phyloP scores from a whole-genome alignment of 1,140 invertebrate genomes.

The Battus philenor region DNA sequence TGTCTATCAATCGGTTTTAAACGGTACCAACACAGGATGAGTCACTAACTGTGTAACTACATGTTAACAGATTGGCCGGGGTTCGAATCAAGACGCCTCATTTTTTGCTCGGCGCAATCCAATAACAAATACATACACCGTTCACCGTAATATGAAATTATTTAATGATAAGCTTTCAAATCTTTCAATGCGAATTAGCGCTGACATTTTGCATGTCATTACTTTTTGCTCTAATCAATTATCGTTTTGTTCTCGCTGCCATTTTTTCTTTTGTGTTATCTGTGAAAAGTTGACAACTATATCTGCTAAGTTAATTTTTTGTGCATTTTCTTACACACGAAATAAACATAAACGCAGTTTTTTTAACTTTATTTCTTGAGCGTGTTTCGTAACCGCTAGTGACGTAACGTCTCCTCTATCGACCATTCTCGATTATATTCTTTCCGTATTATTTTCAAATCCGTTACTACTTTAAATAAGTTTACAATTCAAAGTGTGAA shows the following conservation, averaged over 20 bases:
- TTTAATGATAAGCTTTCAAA: constrained; percentile 61
- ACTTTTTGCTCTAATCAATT: constrained; percentile 46
- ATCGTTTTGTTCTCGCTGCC: constrained; percentile 29
- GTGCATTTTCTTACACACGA: no score
- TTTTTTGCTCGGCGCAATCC: constrained; percentile 23
- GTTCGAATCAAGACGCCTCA: constrained; percentile 12
- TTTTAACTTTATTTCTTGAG: not conserved
- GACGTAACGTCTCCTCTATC: no score
- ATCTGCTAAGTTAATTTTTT: not conserved
- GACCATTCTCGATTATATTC: no score
- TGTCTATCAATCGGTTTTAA: no score
- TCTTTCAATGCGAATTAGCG: constrained; percentile 44
- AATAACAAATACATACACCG: constrained; percentile 41
- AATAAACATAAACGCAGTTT: not conserved
- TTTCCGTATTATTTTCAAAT: no score
- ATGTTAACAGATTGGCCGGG: no score
- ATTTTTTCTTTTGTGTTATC: constrained; percentile 1
- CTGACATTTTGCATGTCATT: constrained; percentile 38
- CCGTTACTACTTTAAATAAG: no score
- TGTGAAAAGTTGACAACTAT: constrained; percentile 7
- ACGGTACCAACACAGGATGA: no score
- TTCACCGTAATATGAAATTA: constrained; percentile 42
- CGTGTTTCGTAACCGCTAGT: no score
- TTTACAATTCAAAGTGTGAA: no score
- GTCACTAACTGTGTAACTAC: no score